Evolutionary conservation across 2,797 vertebrate genomes (phyloP), one percentile per base, ranked within the genome.

Genomic region (Tolypeutes matacus): DNA sequence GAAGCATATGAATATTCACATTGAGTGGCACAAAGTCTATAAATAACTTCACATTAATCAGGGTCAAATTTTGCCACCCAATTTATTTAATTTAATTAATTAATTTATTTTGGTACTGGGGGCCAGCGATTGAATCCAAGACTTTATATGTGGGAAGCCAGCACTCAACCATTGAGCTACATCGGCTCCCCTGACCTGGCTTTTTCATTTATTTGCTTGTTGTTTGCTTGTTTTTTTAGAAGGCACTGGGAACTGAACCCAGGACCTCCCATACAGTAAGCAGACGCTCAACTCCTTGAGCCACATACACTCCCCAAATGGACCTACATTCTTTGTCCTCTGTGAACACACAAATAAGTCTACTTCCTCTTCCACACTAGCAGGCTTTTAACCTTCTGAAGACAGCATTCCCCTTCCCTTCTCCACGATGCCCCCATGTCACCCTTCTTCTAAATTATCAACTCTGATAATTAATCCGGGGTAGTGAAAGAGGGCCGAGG

Each of bases 51-150:
- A 77, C 25, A 34, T 64, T 34, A 49, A 70, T n/a, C 7, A 69
- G 56, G 42, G 64, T 23, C 51, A 29, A 21, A 87, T 85, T 92
- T 53, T 94, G 60, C 58, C 42, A 87, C 25, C 21, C 51, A 81
- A 76, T 65, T 85, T 46, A 85, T 64, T 13, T 29, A 13, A 29
- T 46, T 46, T 9, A 6, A 46, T 46, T 46, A 6, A 46, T 46
- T 46, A 6, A 39, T 39, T 39, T 39, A 39, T 46, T 46, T 46
- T 6, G 46, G 46, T 46, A 46, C 46, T 46, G 46, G 46, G 46
- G 46, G 46, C 5, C 8, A 9, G 46, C 9, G 46, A 46, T 46
- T 46, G 46, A 46, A 46, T 11, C 46, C 46, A 46, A 46, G 11
- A 46, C 46, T 11, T 46, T 11, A 46, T 46, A 46, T 11, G 11